Conservation (phyloP, 2,113 vertebrate species). For the Clarias batrachus region DNA sequence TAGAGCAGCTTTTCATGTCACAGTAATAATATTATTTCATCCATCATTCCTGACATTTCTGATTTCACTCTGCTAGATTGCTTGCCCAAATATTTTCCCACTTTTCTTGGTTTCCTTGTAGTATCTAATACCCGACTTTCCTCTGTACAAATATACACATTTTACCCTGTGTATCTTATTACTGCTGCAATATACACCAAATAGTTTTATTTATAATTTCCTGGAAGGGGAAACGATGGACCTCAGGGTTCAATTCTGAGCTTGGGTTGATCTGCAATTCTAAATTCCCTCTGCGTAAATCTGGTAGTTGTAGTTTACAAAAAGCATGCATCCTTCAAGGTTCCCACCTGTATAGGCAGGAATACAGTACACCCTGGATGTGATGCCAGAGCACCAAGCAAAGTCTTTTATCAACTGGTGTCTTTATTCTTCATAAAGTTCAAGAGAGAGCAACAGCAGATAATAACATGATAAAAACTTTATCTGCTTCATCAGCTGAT, state of each 20-base stretch:
- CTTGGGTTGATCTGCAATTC: neutral
- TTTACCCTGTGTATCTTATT: neutral
- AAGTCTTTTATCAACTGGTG: neutral
- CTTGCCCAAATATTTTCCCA: no score
- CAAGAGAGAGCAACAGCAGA: neutral
- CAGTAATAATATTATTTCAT: neutral
- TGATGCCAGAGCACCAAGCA: no score
- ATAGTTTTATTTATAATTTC: neutral
- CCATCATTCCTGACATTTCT: no score
- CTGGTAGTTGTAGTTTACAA: neutral
- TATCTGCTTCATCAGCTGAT: neutral
- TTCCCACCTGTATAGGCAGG: no score
- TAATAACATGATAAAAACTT: slow-evolving; percentile 3
- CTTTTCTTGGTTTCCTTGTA: no score
- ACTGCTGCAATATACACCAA: neutral
- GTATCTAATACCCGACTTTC: no score
- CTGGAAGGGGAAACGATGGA: no score
- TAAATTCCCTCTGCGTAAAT: no score
- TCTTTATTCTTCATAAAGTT: neutral
- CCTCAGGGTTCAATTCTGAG: neutral
- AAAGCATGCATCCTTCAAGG: neutral
- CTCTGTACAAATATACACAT: no score
- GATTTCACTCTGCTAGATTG: no score
- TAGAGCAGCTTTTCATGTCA: neutral
- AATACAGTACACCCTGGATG: no score